Evolutionary conservation across 2,888 invertebrate genomes (phyloP).

Genomic region (Drepana falcataria): DNA sequence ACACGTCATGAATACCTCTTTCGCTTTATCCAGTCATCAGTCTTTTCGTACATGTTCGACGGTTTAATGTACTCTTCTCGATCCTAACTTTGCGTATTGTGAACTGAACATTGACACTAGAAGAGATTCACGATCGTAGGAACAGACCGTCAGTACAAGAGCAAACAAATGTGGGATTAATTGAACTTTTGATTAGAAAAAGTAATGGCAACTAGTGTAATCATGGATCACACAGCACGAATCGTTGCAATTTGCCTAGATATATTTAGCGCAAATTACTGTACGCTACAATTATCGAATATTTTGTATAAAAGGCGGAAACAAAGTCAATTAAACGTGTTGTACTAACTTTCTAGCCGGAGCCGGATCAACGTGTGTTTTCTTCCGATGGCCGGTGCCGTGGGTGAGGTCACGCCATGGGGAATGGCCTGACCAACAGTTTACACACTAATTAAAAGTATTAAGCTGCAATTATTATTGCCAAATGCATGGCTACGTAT

Average conservation of each 20-base stretch:
- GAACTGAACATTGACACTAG: too few species aligned
- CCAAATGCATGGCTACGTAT: background rate
- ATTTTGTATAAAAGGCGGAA: background rate
- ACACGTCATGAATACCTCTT: too few species aligned
- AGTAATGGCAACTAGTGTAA: background rate
- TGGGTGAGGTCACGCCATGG: background rate
- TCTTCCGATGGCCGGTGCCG: background rate
- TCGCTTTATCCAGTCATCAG: too few species aligned
- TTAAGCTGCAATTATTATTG: background rate
- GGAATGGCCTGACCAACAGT: background rate
- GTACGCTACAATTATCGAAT: background rate
- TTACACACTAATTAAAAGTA: background rate
- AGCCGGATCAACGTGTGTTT: background rate
- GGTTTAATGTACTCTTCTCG: too few species aligned
- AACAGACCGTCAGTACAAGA: too few species aligned
- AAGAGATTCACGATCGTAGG: too few species aligned
- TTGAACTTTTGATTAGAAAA: too few species aligned
- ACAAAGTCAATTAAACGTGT: constrained; percentile 1
- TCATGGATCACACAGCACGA: background rate
- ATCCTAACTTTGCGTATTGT: too few species aligned
- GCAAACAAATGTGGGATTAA: too few species aligned
- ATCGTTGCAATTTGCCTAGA: background rate
- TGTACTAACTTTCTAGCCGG: constrained; percentile 2
- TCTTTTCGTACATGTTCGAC: too few species aligned
- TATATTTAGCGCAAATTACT: background rate